These are phyloP conservation scores for Furnarius figulus DNA, from an alignment of 2,113 vertebrate species.

Conservation along the genomic window DNA sequence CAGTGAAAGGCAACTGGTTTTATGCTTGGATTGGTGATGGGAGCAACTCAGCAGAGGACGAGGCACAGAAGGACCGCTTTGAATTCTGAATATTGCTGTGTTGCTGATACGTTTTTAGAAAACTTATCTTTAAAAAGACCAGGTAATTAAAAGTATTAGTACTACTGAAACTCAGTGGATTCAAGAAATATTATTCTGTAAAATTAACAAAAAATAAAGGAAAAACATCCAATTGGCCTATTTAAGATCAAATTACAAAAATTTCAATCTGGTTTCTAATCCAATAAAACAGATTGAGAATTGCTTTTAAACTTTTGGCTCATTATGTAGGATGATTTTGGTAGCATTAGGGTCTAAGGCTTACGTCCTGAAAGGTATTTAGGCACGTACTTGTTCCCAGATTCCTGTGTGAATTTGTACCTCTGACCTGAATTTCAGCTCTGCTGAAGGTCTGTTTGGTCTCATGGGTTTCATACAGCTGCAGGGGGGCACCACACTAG, in stretches of 20 bases:
- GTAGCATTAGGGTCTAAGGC: background rate
- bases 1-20: background rate
- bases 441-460: background rate
- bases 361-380: background rate
- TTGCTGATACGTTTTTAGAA: background rate
- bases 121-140: background rate
- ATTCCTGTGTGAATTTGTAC: background rate
- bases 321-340: fast-evolving
- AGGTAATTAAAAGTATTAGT: background rate
- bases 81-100: background rate
- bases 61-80: background rate
- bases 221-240: background rate
- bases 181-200: background rate
- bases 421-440: background rate
- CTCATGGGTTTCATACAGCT: background rate
- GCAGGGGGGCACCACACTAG: background rate
- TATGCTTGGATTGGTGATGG: background rate
- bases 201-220: background rate
- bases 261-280: background rate
- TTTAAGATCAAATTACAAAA: background rate
- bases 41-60: background rate
- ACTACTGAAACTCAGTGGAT: background rate
- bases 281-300: background rate
- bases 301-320: background rate
- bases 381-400: background rate